Evolutionary conservation across 2,113 vertebrate species (phyloP).

Genomic region (Propithecus coquereli): DNA sequence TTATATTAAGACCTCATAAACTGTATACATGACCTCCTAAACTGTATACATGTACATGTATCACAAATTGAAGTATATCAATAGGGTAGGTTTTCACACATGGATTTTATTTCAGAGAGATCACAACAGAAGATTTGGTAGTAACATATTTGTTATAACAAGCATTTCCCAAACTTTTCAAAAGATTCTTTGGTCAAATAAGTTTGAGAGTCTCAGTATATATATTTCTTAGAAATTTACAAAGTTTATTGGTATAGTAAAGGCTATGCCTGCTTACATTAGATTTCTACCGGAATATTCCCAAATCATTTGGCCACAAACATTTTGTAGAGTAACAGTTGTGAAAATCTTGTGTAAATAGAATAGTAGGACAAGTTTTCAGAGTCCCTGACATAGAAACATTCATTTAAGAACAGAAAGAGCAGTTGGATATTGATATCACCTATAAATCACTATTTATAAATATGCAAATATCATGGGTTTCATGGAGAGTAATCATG

Average conservation of each 20-base stretch:
- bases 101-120: not conserved
- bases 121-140: not conserved
- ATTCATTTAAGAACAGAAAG: not conserved
- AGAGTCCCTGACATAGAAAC: not conserved
- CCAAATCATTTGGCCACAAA: not conserved
- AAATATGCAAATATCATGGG: not conserved
- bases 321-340: not conserved
- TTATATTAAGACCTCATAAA: not conserved
- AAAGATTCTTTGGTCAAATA: not conserved
- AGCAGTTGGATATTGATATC: not conserved
- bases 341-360: not conserved
- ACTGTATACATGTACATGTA: not conserved
- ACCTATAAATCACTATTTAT: not conserved
- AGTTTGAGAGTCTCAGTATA: not conserved
- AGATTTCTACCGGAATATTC: not conserved
- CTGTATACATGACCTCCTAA: not conserved
- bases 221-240: not conserved
- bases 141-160: not conserved
- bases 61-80: not conserved
- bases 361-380: not conserved
- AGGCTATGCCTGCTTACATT: not conserved
- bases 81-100: not conserved
- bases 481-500: not conserved
- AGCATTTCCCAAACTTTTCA: not conserved
- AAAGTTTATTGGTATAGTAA: not conserved